Evolutionary conservation across 1,140 invertebrate species (phyloP).

Genomic region (Macrosteles quadrilineatus): DNA sequence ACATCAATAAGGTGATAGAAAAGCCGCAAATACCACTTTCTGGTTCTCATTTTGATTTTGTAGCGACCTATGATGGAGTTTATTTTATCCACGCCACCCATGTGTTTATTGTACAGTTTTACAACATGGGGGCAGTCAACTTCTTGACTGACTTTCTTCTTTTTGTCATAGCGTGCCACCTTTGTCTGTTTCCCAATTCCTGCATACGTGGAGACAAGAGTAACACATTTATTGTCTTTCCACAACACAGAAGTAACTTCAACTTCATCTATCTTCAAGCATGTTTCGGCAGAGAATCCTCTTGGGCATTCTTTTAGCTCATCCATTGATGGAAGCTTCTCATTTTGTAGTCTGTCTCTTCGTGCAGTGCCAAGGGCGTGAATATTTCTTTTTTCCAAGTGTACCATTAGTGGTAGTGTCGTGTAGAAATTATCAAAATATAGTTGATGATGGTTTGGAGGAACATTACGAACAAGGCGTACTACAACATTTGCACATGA

Average conservation of each 20-base stretch:
- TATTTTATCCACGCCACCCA: constrained; percentile 46
- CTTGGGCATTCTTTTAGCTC: constrained; percentile 32
- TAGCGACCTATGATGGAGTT: constrained; percentile 43
- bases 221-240: constrained; percentile 27
- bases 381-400: constrained; percentile 40
- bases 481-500: constrained; percentile 37
- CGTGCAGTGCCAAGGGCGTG: constrained; percentile 37
- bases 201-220: constrained; percentile 8
- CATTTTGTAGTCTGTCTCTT: constrained; percentile 39
- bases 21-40: constrained; percentile 32
- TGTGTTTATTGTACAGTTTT: constrained; percentile 40
- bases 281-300: constrained; percentile 10
- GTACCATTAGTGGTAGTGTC: constrained; percentile 34
- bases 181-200: constrained; percentile 10
- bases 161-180: constrained; percentile 20
- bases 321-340: constrained; percentile 37
- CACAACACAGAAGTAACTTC: constrained; percentile 32
- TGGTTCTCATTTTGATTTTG: constrained; percentile 43
- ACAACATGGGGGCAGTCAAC: constrained; percentile 18
- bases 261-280: constrained; percentile 9
- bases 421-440: constrained; percentile 41
- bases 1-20: constrained; percentile 28
- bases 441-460: constrained; percentile 33
- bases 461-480: constrained; percentile 32
- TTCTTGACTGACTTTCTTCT: constrained; percentile 4